Conservation (phyloP, 1,140 invertebrate genomes). For the Linepithema humile region DNA sequence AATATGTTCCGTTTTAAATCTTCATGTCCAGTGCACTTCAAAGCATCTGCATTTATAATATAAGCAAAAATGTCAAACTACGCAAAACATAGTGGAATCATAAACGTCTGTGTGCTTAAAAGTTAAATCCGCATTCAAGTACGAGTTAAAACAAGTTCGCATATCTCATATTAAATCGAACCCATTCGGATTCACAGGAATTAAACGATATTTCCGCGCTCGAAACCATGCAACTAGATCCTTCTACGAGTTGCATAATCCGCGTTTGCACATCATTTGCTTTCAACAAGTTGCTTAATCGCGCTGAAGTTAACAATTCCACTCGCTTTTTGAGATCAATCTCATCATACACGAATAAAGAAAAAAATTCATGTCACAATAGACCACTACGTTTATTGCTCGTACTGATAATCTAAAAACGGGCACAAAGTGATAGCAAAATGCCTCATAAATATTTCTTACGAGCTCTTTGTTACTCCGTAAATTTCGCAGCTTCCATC, state of each 20-base stretch:
- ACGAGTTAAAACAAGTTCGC: background rate
- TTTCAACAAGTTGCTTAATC: background rate
- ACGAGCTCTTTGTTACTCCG: conserved; percentile 2
- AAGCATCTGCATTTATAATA: background rate
- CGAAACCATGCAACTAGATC: background rate
- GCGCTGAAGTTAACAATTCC: background rate
- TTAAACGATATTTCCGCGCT: background rate
- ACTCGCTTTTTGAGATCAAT: background rate
- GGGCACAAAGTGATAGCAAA: background rate
- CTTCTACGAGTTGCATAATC: background rate
- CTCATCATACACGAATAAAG: background rate
- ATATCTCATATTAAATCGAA: background rate
- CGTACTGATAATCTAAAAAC: conserved; percentile 30
- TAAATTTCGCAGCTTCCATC: conserved; percentile 23
- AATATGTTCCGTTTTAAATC: background rate
- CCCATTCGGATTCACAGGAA: background rate
- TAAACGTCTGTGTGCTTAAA: background rate
- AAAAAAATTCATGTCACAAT: background rate
- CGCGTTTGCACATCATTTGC: background rate
- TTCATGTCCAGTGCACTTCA: background rate
- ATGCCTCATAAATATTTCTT: conserved; percentile 51
- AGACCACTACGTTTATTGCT: background rate
- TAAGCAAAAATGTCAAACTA: background rate
- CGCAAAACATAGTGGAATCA: background rate
- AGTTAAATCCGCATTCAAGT: conserved; percentile 5